These are phyloP conservation scores for Chymomyza caudatula DNA, from an alignment of 2,888 invertebrate genomes.

Conservation along the genomic window DNA sequence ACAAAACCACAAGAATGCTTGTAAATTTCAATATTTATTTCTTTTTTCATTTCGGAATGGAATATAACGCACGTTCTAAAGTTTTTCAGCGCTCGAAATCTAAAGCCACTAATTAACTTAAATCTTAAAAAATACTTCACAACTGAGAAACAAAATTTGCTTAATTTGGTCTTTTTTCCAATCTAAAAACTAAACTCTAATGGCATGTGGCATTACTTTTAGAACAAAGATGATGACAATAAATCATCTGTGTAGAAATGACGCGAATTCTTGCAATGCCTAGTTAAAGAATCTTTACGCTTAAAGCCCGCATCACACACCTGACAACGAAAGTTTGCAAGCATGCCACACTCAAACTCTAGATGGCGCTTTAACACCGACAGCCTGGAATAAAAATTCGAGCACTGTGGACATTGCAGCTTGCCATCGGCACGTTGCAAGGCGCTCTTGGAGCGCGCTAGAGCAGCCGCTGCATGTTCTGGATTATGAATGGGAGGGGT, in stretches of 20 bases:
- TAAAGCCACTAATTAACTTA: no score
- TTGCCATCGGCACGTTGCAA: constrained; percentile 56
- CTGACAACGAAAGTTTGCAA: constrained; percentile 57
- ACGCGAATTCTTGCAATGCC: constrained; percentile 62
- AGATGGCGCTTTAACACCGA: constrained; percentile 65
- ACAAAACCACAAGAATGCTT: not conserved
- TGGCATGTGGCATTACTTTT: not conserved
- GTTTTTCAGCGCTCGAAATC: not conserved
- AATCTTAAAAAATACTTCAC: not conserved
- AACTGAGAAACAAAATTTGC: not conserved
- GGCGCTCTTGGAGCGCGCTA: constrained; percentile 58
- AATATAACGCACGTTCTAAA: not conserved
- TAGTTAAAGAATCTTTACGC: constrained; percentile 60
- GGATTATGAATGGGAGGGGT: not conserved
- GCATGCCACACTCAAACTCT: constrained; percentile 61
- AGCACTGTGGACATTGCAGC: constrained; percentile 60
- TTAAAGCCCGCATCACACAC: constrained; percentile 65
- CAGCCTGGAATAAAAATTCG: constrained; percentile 55
- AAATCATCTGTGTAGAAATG: constrained; percentile 30
- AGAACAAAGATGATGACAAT: not conserved
- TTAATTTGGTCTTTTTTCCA: constrained; percentile 21
- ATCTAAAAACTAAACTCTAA: not conserved
- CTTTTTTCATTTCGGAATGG: not conserved
- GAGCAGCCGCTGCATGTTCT: constrained; percentile 44
- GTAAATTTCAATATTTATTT: not conserved